Conservation (phyloP, 2,888 invertebrate genomes). For the Brenthis ino region DNA sequence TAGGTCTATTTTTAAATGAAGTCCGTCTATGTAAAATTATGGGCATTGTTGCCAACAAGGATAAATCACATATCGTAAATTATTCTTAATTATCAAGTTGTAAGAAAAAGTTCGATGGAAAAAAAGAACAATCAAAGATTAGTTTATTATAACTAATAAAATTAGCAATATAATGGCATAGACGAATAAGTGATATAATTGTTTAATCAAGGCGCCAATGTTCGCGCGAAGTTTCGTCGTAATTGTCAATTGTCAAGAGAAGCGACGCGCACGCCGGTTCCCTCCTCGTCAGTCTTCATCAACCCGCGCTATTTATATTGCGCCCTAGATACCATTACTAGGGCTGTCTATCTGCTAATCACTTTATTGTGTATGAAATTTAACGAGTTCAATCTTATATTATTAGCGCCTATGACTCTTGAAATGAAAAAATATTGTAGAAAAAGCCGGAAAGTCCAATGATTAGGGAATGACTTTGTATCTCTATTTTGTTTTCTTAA, state of each 20-base stretch:
- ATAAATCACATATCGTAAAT: no score
- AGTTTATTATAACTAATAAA: no score
- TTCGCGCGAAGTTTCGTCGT: slow-evolving; percentile 42
- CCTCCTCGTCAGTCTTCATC: slow-evolving; percentile 70
- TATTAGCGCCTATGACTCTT: slow-evolving; percentile 6
- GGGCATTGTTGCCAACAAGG: no score
- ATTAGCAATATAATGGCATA: background rate
- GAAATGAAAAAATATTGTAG: background rate
- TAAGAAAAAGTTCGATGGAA: no score
- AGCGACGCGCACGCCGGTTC: slow-evolving; percentile 53
- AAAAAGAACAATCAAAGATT: no score
- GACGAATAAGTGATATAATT: background rate
- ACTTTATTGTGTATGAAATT: slow-evolving; percentile 15
- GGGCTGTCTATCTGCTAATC: slow-evolving; percentile 49
- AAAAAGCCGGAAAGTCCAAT: no score
- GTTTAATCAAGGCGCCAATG: slow-evolving; percentile 28
- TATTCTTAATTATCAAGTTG: no score
- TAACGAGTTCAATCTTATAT: background rate
- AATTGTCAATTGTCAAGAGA: slow-evolving; percentile 57
- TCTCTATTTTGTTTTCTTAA: no score
- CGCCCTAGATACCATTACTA: slow-evolving; percentile 64
- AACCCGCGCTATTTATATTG: slow-evolving; percentile 62
- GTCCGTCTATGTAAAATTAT: no score
- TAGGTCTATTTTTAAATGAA: no score
- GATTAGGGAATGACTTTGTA: no score